These are phyloP conservation scores for Leucoma salicis DNA, from an alignment of 2,888 invertebrate genomes.

Conservation along the genomic window DNA sequence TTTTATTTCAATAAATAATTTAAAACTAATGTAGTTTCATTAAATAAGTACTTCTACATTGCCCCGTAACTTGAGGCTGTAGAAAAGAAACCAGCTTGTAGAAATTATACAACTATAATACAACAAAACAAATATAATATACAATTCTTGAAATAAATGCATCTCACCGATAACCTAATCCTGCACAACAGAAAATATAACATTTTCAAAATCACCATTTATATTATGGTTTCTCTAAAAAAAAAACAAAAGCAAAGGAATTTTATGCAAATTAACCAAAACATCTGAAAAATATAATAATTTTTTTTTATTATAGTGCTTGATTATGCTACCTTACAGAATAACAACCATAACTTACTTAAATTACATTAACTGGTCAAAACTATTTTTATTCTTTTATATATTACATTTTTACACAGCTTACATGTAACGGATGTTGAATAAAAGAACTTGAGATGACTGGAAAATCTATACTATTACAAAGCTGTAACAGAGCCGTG, in stretches of 20 bases:
- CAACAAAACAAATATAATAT: constrained; percentile 69
- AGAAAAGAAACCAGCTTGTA: constrained; percentile 38
- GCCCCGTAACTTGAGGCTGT: neutral
- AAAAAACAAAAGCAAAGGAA: neutral
- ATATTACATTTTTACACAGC: constrained; percentile 4
- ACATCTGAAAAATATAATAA: constrained; percentile 31
- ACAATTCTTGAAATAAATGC: constrained; percentile 59
- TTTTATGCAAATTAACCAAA: constrained; percentile 25
- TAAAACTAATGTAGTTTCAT: constrained; percentile 21
- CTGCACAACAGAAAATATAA: constrained; percentile 23
- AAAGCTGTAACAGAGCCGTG: no score
- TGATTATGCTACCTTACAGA: constrained; percentile 39
- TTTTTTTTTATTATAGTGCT: constrained; percentile 26
- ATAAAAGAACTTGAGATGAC: no score
- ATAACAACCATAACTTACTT: constrained; percentile 42
- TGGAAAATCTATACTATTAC: no score
- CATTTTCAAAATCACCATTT: constrained; percentile 13
- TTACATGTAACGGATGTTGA: no score
- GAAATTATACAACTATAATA: constrained; percentile 70
- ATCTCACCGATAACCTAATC: constrained; percentile 37
- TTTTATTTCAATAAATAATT: constrained; percentile 54
- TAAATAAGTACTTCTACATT: constrained; percentile 1
- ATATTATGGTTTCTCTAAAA: neutral
- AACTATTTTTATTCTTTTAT: constrained; percentile 19
- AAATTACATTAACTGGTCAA: constrained; percentile 24